Base-by-base conservation (phyloP, 2,113 vertebrate genomes). In the Cheilinus undulatus region DNA sequence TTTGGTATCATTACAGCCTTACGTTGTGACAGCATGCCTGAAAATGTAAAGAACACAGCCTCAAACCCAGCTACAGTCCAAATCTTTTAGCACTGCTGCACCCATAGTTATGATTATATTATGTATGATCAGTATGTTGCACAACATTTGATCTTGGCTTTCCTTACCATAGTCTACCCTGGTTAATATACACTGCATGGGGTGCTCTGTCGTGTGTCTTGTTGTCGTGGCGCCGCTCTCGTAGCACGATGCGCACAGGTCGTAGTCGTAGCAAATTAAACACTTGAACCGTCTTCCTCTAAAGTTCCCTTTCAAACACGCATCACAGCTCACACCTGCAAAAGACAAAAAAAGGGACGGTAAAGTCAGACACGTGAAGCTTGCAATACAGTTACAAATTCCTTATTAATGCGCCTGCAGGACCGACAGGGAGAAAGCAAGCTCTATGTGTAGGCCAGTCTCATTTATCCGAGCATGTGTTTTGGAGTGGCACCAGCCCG, bases 261-360 rank as follows among this genome's bases (percentile, higher is more conserved):
- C 97, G 95, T 99, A 99, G 94, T 99, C 97, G 95, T 99, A 99
- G 95, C 97, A 99, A 92, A 99, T 98, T 94, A 99, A 97, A 95
- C 98, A 99, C 96, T 99, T 99, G 89, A 97, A 99, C 88, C 98
- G 69, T 71, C 97, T 94, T 82, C 98, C 98, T 93, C 97, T 93
- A 85, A 99, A 99, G 93, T 99, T 99, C 92, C 97, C 98, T 95
- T 99, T 99, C 93, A 99, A 98, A 97, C 98, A 99, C 87, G 98
- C 98, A 94, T 99, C 98, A 87, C 98, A 99, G 96, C 97, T 99
- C 95, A 99, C 98, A 96, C 98, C 98, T 99, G 93, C 24, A 40
- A 6, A 6, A 19, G 14, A n/a, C 3, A 24, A 88, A 86, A 77
- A 81, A 19, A 15, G 36, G 36, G 10, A 66, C 10, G 11, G 4